Conservation (phyloP, 2,113 vertebrate genomes). For the Chrysemys picta region DNA sequence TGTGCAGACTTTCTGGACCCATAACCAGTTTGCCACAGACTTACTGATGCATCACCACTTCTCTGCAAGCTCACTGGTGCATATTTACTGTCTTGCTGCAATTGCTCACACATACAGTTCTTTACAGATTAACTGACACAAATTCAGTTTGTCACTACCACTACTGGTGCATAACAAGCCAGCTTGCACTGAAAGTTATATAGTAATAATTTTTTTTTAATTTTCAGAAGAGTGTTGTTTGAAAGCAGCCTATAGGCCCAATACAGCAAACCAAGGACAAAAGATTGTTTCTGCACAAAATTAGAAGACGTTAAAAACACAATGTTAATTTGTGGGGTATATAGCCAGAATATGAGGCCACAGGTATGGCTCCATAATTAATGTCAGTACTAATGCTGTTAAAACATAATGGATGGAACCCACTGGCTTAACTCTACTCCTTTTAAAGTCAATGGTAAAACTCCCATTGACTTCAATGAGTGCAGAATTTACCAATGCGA, state of each 20-base stretch:
- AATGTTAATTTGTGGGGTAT: neutral
- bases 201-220: neutral
- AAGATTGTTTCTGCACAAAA: neutral
- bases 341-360: neutral
- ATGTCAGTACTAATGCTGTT: neutral
- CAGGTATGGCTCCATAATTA: neutral
- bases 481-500: neutral
- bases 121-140: neutral
- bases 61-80: neutral
- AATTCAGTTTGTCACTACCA: neutral
- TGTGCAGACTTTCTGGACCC: neutral
- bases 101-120: neutral
- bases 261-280: neutral
- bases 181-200: neutral
- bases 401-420: neutral
- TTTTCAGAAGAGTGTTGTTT: neutral
- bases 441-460: neutral
- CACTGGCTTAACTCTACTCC: neutral
- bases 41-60: neutral
- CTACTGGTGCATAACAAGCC: neutral
- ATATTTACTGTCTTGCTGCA: neutral
- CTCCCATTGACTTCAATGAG: neutral
- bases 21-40: neutral
- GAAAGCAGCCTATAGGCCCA: neutral
- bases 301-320: neutral